Evolutionary conservation across 2,113 vertebrate species (phyloP), one percentile per base, ranked within the genome.

Genomic region (Pantherophis guttatus): DNA sequence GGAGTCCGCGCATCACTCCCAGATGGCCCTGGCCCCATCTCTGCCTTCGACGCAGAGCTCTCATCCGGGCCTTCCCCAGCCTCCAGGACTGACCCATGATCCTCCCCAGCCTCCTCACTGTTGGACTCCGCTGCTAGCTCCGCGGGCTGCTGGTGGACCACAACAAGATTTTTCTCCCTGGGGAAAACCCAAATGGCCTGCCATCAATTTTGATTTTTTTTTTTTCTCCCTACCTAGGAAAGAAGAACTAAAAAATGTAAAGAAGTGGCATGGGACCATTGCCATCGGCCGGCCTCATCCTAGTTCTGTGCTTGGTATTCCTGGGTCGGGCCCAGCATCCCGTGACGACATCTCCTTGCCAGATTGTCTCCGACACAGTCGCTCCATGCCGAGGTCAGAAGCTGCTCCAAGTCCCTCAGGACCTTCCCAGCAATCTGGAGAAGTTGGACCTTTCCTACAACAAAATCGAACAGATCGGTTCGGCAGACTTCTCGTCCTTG

Each of bases 381-480:
- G 98, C 97, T 81, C 93, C 97, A 95, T 99, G 98, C 95, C 90
- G 94, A 21, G 98, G 98, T 0, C 93, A 65, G 88, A 95, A 94
- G 7, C 96, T 98, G 19, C 10, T 39, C 0, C 24, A 1, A 5
- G 97, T 98, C 21, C 98, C 98, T 15, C 91, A 53, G 11, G 81
- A 93, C 0, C 94, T 99, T n/a, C 98, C 98, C 4, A 0, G 55
- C 8, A 95, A 95, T 1, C 92, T 98, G 39, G 95, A 95, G 21
- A 5, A 62, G 0, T 92, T 98, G 8, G 98, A 99, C 93, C 97
- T 98, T 57, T 98, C 98, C 39, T 98, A 96, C 94, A 99, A 99
- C 94, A 95, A 93, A 81, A 96, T 98, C 2, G 65, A 26, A 50
- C 92, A 94, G 23, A 94, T 99, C 92, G 12, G 9, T 0, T 85